Base-by-base conservation (phyloP, 1,140 invertebrate genomes). In the Forficula auricularia region DNA sequence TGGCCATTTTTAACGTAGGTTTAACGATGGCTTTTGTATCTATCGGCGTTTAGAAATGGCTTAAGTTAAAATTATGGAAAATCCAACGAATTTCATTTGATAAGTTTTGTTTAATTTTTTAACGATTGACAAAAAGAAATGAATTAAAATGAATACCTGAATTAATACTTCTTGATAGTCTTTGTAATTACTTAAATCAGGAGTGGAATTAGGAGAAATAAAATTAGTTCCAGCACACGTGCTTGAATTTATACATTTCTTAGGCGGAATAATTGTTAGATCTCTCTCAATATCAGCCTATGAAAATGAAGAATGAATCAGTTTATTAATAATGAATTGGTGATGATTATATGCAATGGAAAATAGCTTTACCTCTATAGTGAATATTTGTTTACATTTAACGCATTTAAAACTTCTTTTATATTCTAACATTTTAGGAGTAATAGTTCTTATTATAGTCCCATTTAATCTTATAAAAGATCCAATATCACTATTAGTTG, bases 91-190 rank as follows among this genome's bases (percentile, higher is more conserved):
- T n/a, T n/a, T n/a, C n/a, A n/a, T n/a, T n/a, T n/a, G n/a, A n/a
- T n/a, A n/a, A n/a, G n/a, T n/a, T n/a, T n/a, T n/a, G n/a, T n/a
- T n/a, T n/a, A n/a, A n/a, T n/a, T n/a, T n/a, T n/a, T n/a, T n/a
- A n/a, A n/a, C n/a, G n/a, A n/a, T n/a, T n/a, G n/a, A n/a, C n/a
- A n/a, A n/a, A n/a, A n/a, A n/a, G n/a, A n/a, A n/a, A n/a, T n/a
- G n/a, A n/a, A n/a, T n/a, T n/a, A n/a, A n/a, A n/a, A n/a, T n/a
- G n/a, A n/a, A n/a, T 63, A 76, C 77, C 62, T 84, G 80, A 54
- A 85, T 69, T 67, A 86, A 88, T 14, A 92, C 75, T 70, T 92
- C 87, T 64, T 91, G 87, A 63, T 85, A 90, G 66, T 92, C 87
- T 49, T 75, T 75, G 55, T 75, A 87, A 54, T 79, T 72, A 42